Percentiles rank a stretch among this genome's conserved stretches.
phyloP scores from a whole-genome alignment of 2,888 invertebrate genomes.

The Tinea pellionella region DNA sequence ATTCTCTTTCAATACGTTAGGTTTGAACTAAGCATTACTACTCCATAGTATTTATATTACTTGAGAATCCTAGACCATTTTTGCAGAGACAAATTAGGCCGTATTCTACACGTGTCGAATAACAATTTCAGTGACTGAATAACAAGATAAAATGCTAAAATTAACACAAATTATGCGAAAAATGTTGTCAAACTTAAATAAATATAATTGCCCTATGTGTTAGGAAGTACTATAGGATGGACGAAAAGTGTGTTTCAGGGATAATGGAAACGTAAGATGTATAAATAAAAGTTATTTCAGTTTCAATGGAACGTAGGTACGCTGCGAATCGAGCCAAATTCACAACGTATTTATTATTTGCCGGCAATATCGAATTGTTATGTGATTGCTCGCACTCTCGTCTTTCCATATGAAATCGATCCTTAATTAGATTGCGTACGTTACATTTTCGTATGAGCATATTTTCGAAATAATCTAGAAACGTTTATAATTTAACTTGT shows the following conservation, averaged over 20 bases:
- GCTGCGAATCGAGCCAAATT: constrained; percentile 2
- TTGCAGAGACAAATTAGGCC: too few species aligned
- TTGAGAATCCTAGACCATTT: too few species aligned
- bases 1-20: too few species aligned
- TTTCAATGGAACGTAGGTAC: constrained; percentile 6
- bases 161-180: too few species aligned
- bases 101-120: too few species aligned
- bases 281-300: constrained; percentile 14
- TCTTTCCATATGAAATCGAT: not conserved
- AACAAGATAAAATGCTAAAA: too few species aligned
- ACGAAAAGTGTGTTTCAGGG: constrained; percentile 5
- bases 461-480: too few species aligned
- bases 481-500: too few species aligned
- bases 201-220: not conserved
- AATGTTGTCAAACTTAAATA: too few species aligned
- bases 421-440: not conserved
- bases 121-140: too few species aligned
- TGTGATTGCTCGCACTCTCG: constrained; percentile 3
- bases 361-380: not conserved
- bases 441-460: not conserved
- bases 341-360: constrained; percentile 6
- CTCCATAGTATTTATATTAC: too few species aligned
- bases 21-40: too few species aligned
- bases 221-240: not conserved
- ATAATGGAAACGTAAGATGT: constrained; percentile 7